Evolutionary conservation across 2,113 vertebrate species (phyloP).

Genomic region (Protobothrops mucrosquamatus): DNA sequence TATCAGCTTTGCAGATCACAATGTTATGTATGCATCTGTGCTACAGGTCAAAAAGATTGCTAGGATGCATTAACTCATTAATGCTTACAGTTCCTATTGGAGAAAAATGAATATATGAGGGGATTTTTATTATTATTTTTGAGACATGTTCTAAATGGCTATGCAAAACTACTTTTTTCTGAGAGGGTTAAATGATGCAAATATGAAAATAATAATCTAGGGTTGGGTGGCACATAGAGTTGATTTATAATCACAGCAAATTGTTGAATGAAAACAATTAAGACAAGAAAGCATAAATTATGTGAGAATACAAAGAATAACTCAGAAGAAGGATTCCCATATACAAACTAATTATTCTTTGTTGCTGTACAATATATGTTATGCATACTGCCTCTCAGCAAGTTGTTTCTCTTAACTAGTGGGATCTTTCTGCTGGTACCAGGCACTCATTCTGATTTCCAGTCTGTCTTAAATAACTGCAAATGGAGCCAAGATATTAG

Average conservation of each 20-base stretch:
- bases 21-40: background rate
- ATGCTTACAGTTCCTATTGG: background rate
- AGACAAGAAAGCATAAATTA: constrained; percentile 8
- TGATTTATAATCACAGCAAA: background rate
- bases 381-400: constrained; percentile 17
- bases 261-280: constrained; percentile 28
- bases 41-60: background rate
- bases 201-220: background rate
- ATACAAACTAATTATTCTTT: background rate
- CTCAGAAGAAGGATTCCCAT: background rate
- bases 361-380: constrained; percentile 5
- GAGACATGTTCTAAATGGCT: background rate
- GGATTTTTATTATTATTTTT: background rate
- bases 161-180: background rate
- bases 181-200: background rate
- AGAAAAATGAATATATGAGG: background rate
- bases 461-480: constrained; percentile 48
- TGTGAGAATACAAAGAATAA: constrained; percentile 25
- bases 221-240: background rate
- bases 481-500: constrained; percentile 46
- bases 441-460: constrained; percentile 42
- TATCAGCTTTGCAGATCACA: background rate
- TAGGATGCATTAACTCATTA: background rate
- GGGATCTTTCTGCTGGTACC: constrained; percentile 20
- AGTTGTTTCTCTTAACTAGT: constrained; percentile 38